Percentiles rank a stretch among this genome's conserved stretches.
Conservation (phyloP, 2,888 invertebrate genomes). For the Volucella inanis region DNA sequence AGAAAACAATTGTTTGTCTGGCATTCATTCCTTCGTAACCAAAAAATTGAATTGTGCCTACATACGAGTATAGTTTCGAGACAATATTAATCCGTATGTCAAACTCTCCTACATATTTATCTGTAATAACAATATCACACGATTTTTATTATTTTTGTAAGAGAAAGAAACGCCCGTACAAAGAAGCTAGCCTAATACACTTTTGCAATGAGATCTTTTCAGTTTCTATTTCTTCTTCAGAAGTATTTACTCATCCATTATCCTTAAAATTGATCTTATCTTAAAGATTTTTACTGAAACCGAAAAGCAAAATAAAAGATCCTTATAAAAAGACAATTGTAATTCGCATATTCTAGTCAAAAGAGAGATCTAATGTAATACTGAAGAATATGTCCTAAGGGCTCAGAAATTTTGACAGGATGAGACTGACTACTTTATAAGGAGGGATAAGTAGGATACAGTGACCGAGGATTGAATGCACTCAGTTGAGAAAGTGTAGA, state of each 20-base stretch:
- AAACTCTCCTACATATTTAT: slow-evolving; percentile 50
- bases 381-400: slow-evolving; percentile 66
- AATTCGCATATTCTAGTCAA: slow-evolving; percentile 58
- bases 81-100: slow-evolving; percentile 60
- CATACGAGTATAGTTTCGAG: slow-evolving; percentile 25
- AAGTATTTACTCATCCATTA: slow-evolving; percentile 34
- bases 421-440: slow-evolving; percentile 63
- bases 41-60: slow-evolving; percentile 36
- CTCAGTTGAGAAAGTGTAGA: slow-evolving; percentile 29
- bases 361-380: slow-evolving; percentile 66
- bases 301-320: slow-evolving; percentile 35
- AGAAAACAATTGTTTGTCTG: slow-evolving; percentile 50
- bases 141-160: slow-evolving; percentile 66
- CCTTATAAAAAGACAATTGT: slow-evolving; percentile 55
- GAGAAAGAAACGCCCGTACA: slow-evolving; percentile 20
- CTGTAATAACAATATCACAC: slow-evolving; percentile 73
- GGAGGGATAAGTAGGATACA: slow-evolving; percentile 68
- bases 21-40: slow-evolving; percentile 53
- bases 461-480: slow-evolving; percentile 61
- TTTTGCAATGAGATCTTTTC: slow-evolving; percentile 8
- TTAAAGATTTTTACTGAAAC: slow-evolving; percentile 46
- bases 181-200: slow-evolving; percentile 6
- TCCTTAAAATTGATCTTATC: slow-evolving; percentile 68
- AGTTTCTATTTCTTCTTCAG: slow-evolving; percentile 23
- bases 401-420: slow-evolving; percentile 45